Percentiles rank a stretch among this genome's conserved stretches.
Evolutionary conservation across 2,888 invertebrate species (phyloP).

Genomic region (Oscheius sp.): DNA sequence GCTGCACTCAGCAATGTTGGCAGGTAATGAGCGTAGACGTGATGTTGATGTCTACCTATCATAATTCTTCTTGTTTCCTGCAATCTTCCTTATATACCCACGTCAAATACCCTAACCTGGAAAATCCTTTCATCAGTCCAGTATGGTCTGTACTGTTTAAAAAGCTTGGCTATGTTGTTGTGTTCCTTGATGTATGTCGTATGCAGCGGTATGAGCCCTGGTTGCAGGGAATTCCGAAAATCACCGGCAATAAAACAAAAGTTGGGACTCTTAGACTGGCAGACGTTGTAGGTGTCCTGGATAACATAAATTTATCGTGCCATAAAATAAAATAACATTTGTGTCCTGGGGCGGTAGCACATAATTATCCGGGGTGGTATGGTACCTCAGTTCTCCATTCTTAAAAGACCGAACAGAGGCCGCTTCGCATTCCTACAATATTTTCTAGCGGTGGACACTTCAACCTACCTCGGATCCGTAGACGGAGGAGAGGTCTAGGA

Average conservation of each 20-base stretch:
- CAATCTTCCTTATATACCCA: no score
- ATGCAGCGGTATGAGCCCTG: conserved; percentile 60
- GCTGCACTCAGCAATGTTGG: conserved; percentile 81
- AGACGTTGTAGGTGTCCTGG: conserved; percentile 43
- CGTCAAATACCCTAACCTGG: no score
- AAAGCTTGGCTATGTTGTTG: conserved; percentile 60
- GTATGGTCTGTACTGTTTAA: conserved; percentile 37
- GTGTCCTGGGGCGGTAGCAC: conserved; percentile 48
- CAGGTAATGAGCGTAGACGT: conserved; percentile 76
- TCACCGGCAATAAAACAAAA: conserved; percentile 60
- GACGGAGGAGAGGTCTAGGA: conserved; percentile 81
- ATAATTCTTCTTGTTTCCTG: conserved; percentile 73
- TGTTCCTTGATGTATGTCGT: conserved; percentile 64
- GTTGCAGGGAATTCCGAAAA: conserved; percentile 62
- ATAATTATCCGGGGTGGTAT: conserved; percentile 40
- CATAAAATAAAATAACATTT: conserved; percentile 33
- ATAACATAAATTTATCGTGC: neutral
- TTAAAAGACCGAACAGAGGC: conserved; percentile 82
- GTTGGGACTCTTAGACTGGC: conserved; percentile 53
- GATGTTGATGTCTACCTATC: conserved; percentile 77
- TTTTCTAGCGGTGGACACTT: no score
- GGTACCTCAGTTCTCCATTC: conserved; percentile 42
- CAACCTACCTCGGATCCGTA: conserved; percentile 81
- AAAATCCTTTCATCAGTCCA: conserved; percentile 54
- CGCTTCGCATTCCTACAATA: conserved; percentile 82